Base-by-base conservation (phyloP, 2,113 vertebrate genomes). In the Cyprinodon tularosa region DNA sequence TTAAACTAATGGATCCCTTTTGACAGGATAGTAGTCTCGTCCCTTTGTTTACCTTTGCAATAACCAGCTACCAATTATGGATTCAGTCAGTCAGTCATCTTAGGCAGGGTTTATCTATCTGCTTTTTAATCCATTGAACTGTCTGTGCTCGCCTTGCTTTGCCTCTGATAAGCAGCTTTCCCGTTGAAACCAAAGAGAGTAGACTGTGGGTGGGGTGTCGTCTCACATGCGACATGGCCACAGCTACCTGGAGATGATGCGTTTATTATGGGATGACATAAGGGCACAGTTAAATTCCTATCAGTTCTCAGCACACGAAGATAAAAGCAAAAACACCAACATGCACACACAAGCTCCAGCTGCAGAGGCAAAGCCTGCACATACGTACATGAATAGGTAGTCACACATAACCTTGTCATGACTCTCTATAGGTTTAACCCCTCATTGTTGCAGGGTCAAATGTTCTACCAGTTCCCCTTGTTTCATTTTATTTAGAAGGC, bases 151-250 rank as follows among this genome's bases (percentile, higher is more conserved):
- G 76, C 83, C 83, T 90, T 88, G 84, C 88, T 86, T 90, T 87
- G 69, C 80, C 62, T 66, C 78, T 20, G 89, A 90, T 91, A 91
- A 93, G 90, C 90, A 88, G 90, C 91, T 91, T 91, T 91, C 60
- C 71, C 74, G 59, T 77, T 74, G 90, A 93, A 93, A 74, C 89
- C 80, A 87, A 61, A 86, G 89, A 88, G 86, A 39, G 76, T 64
- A 67, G 66, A 70, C 73, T 77, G 78, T 63, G 62, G 14, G 39
- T 71, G 62, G 69, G 37, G 68, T 69, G 48, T 62, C 68, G 78
- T 80, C 84, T 87, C 81, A 86, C 78, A 88, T 91, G 76, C 76
- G 75, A 77, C 83, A 86, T 90, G 83, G 84, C 86, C 84, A 85
- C 86, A 82, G 84, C 78, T 81, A 77, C 80, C 64, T 82, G 78